phyloP scores from a whole-genome alignment of 2,888 invertebrate genomes.

The Nipponacmea schrenckii region DNA sequence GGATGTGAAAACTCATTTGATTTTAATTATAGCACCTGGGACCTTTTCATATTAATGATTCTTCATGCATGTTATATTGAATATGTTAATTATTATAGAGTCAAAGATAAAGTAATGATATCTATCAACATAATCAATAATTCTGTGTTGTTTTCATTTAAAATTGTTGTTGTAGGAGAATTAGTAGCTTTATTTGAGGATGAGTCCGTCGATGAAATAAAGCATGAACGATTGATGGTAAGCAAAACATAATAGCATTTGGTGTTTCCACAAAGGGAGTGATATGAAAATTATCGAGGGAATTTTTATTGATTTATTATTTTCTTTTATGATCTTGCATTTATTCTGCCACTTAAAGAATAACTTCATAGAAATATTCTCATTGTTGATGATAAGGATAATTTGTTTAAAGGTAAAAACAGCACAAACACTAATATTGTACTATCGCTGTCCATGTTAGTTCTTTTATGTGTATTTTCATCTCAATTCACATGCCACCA shows the following conservation, averaged over 20 bases:
- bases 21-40: no score
- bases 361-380: not conserved
- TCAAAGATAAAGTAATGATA: no score
- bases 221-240: constrained; percentile 68
- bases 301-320: constrained; percentile 24
- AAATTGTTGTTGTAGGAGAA: constrained; percentile 52
- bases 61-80: no score
- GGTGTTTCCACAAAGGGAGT: not conserved
- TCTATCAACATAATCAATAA: not conserved
- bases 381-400: not conserved
- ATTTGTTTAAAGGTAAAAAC: no score
- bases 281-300: not conserved
- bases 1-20: no score
- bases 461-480: no score
- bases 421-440: no score
- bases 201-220: constrained; percentile 67
- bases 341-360: not conserved
- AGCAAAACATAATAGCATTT: constrained; percentile 31
- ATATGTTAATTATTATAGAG: no score
- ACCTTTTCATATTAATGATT: no score
- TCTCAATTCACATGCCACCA: no score
- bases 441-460: no score
- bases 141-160: not conserved
- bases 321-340: not conserved
- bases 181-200: constrained; percentile 64